Evolutionary conservation across 64 coral and sea anemone genomes (phyloP).

Genomic region (Anthopleura sola): DNA sequence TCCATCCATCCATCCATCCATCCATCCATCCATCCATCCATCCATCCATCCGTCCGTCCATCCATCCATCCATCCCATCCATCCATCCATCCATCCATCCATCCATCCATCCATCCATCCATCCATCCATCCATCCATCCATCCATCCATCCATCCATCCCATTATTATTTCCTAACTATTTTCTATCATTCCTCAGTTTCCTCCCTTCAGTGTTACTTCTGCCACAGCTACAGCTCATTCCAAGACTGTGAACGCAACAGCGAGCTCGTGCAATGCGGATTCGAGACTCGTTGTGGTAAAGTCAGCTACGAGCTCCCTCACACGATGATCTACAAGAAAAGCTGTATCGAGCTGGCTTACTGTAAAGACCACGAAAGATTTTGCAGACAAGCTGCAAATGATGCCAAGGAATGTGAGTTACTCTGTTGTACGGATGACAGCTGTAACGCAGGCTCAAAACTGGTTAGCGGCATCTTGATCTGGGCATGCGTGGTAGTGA

Average conservation of each 20-base stretch:
- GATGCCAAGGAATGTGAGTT: slow-evolving; percentile 1
- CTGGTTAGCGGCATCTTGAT: background rate
- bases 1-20: too few species aligned
- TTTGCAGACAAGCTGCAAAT: slow-evolving; percentile 1
- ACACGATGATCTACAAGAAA: background rate
- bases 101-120: background rate
- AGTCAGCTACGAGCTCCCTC: slow-evolving; percentile 3
- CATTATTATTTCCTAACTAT: background rate
- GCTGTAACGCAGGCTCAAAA: slow-evolving; percentile 27
- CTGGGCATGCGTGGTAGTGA: slow-evolving; percentile 10
- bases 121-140: too few species aligned
- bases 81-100: background rate
- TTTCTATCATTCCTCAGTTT: background rate
- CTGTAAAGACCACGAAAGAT: slow-evolving; percentile 16
- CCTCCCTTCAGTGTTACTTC: slow-evolving; percentile 14
- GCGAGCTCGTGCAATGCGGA: background rate
- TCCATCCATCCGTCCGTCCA: too few species aligned
- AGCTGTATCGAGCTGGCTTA: slow-evolving; percentile 13
- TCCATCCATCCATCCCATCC: background rate
- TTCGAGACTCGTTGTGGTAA: background rate
- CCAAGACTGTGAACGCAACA: slow-evolving; percentile 12
- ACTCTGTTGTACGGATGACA: slow-evolving; percentile 11
- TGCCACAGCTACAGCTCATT: slow-evolving; percentile 20
- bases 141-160: background rate
- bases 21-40: too few species aligned